Conservation (phyloP, 2,888 invertebrate genomes). For the Melieria crassipennis region DNA sequence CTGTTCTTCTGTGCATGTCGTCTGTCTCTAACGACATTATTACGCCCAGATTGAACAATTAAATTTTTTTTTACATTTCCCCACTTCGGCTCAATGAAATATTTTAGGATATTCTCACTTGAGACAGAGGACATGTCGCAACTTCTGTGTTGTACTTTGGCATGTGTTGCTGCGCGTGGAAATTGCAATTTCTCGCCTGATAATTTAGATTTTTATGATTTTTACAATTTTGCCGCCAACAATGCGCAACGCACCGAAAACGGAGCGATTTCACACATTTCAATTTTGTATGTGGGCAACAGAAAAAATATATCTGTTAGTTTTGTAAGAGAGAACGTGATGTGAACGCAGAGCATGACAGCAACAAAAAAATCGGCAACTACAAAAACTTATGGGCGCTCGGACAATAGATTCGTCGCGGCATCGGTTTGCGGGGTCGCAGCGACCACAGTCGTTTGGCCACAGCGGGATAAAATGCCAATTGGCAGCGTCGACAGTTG, state of each 20-base stretch:
- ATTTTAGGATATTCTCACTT: too few relatives aligned
- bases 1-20: too few relatives aligned
- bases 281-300: neutral
- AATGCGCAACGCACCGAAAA: conserved; percentile 22
- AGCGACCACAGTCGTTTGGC: conserved; percentile 43
- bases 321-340: neutral
- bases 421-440: conserved; percentile 43
- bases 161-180: conserved; percentile 15
- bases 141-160: neutral
- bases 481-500: conserved; percentile 11
- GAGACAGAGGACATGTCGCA: too few relatives aligned
- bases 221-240: neutral
- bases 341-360: neutral
- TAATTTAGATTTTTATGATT: conserved; percentile 22
- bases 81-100: too few relatives aligned
- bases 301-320: neutral
- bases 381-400: conserved; percentile 1
- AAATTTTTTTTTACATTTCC: too few relatives aligned
- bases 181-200: conserved; percentile 29
- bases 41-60: too few relatives aligned
- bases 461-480: conserved; percentile 28
- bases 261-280: conserved; percentile 26
- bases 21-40: too few relatives aligned
- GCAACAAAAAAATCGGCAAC: neutral
- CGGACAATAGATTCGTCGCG: conserved; percentile 44